Conservation (phyloP, 1,140 invertebrate species). For the Hylyphantes graminicola region DNA sequence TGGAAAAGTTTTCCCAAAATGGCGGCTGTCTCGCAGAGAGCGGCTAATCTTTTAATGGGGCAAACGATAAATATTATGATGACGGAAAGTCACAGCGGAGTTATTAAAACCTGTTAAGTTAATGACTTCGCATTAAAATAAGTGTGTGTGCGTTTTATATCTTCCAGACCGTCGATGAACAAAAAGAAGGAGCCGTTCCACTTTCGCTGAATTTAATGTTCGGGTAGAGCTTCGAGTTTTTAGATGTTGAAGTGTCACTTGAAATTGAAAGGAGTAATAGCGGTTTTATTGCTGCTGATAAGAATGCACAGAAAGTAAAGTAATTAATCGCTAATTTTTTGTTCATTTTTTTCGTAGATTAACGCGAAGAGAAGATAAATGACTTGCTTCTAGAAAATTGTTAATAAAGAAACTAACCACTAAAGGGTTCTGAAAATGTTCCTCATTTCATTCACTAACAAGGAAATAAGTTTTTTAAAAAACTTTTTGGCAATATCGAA, state of each 20-base stretch:
- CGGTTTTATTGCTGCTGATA: neutral
- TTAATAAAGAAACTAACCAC: no score
- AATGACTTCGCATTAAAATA: slow-evolving; percentile 56
- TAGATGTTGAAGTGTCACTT: slow-evolving; percentile 30
- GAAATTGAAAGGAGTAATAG: slow-evolving; percentile 18
- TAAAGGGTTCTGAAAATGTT: no score
- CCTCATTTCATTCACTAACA: no score
- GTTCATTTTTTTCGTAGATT: no score
- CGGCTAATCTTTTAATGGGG: slow-evolving; percentile 48
- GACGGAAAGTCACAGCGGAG: slow-evolving; percentile 20
- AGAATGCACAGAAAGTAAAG: neutral
- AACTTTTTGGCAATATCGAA: no score
- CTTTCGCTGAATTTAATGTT: slow-evolving; percentile 5
- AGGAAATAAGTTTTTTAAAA: no score
- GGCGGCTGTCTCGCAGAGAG: neutral
- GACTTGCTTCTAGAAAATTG: no score
- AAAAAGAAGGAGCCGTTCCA: slow-evolving; percentile 16
- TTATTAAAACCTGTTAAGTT: slow-evolving; percentile 54
- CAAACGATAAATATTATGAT: slow-evolving; percentile 52
- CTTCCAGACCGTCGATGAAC: neutral
- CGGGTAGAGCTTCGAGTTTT: slow-evolving; percentile 15
- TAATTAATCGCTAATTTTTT: neutral
- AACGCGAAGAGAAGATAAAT: no score
- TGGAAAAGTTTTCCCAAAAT: slow-evolving; percentile 37
- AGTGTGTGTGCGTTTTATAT: slow-evolving; percentile 35